phyloP scores from a whole-genome alignment of 2,888 invertebrate genomes.

The Doris montereyensis region DNA sequence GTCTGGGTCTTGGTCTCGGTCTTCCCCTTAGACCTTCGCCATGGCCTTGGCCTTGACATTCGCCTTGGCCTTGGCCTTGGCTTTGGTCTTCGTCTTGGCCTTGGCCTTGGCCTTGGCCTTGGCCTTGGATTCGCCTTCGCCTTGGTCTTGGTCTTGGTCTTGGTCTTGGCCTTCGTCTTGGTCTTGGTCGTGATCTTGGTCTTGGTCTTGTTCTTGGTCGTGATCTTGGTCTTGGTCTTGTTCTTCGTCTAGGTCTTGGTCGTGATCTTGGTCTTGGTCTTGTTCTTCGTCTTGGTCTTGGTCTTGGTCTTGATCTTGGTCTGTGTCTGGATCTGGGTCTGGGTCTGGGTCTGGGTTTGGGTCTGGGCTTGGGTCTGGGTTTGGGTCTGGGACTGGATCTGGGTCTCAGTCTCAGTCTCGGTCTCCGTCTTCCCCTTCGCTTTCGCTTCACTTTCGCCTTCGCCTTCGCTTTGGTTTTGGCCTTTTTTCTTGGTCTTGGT shows the following conservation, averaged over 20 bases:
- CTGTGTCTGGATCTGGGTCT: slow-evolving; percentile 18
- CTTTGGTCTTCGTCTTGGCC: neutral
- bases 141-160: neutral
- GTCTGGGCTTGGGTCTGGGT: slow-evolving; percentile 23
- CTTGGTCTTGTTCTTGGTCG: too few species aligned
- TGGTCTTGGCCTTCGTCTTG: too few species aligned
- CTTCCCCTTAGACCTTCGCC: neutral
- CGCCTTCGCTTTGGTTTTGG: too few species aligned
- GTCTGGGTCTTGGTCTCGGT: neutral
- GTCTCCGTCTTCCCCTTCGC: slow-evolving; percentile 4
- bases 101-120: too few species aligned
- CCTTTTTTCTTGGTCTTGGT: too few species aligned
- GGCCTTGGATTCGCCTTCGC: too few species aligned
- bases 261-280: too few species aligned
- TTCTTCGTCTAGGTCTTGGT: neutral
- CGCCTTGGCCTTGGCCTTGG: neutral
- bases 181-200: too few species aligned
- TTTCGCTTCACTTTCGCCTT: too few species aligned
- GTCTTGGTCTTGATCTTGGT: slow-evolving; percentile 7
- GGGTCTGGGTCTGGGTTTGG: slow-evolving; percentile 25
- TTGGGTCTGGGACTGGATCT: slow-evolving; percentile 26
- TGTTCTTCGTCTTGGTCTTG: too few species aligned
- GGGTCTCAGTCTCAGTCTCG: slow-evolving; percentile 15
- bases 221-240: neutral
- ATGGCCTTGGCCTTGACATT: neutral